These are phyloP conservation scores for Netelia fuscicornis DNA, from an alignment of 2,888 invertebrate species.

Conservation along the genomic window DNA sequence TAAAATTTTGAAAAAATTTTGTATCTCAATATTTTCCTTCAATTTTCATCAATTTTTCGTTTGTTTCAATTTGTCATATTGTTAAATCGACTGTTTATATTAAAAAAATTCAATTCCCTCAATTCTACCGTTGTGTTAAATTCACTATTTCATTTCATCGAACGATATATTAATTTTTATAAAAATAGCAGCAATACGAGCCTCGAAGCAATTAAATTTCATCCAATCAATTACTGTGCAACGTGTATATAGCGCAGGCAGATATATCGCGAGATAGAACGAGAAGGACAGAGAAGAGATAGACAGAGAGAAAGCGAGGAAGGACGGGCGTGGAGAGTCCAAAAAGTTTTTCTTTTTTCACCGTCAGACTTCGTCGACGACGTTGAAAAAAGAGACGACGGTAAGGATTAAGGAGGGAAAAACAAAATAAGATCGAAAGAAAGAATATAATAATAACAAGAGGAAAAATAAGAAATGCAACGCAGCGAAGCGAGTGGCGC, in stretches of 20 bases:
- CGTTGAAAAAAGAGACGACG: conserved; percentile 15
- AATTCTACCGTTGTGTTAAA: too few species aligned
- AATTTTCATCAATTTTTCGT: too few species aligned
- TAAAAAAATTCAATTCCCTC: too few species aligned
- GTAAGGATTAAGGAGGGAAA: conserved; percentile 24
- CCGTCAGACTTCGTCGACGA: conserved; percentile 47
- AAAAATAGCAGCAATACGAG: neutral
- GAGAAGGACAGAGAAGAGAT: conserved; percentile 15
- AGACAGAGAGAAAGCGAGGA: conserved; percentile 35
- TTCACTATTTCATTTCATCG: too few species aligned
- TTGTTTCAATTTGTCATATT: too few species aligned
- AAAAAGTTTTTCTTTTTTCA: conserved; percentile 30
- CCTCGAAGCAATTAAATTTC: conserved; percentile 9
- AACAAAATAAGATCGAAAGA: conserved; percentile 55
- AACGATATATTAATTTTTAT: too few species aligned
- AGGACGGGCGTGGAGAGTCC: neutral
- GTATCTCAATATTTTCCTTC: too few species aligned
- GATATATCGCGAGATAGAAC: neutral
- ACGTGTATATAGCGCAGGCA: neutral
- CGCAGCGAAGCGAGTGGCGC: conserved; percentile 47
- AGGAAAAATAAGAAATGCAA: conserved; percentile 63
- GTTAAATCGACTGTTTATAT: too few species aligned
- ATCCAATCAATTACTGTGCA: neutral
- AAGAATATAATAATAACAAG: conserved; percentile 58
- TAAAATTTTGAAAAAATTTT: too few species aligned